Conservation (phyloP, 1,140 invertebrate genomes). For the Latrodectus geometricus region DNA sequence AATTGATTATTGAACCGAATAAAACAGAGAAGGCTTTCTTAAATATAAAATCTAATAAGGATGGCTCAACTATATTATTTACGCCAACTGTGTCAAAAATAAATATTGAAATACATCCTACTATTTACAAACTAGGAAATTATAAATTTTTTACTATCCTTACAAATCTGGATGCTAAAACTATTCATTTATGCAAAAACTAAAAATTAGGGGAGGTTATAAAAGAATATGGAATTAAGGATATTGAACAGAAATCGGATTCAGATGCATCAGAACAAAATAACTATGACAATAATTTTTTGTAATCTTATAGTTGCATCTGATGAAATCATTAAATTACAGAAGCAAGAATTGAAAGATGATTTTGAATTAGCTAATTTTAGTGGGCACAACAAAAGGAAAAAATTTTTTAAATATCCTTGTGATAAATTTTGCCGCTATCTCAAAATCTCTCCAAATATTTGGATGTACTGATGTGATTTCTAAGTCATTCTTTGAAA, state of each 20-base stretch:
- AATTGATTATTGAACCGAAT: too few relatives aligned
- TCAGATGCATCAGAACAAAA: too few relatives aligned
- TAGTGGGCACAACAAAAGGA: not conserved
- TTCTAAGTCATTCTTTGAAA: not conserved
- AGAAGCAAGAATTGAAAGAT: not conserved
- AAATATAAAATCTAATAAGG: too few relatives aligned
- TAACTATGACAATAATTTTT: too few relatives aligned
- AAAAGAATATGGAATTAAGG: not conserved
- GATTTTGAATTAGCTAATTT: not conserved
- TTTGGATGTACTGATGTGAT: not conserved
- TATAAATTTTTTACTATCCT: too few relatives aligned
- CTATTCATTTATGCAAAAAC: not conserved
- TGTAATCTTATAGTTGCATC: not conserved
- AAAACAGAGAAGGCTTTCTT: too few relatives aligned
- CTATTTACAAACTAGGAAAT: too few relatives aligned
- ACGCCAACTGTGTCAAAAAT: too few relatives aligned
- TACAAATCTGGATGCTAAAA: not conserved
- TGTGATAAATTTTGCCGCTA: not conserved
- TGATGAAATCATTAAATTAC: not conserved
- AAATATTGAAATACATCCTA: too few relatives aligned
- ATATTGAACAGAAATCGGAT: not conserved
- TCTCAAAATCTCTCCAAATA: not conserved
- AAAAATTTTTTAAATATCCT: not conserved
- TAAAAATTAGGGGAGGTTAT: not conserved
- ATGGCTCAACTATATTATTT: too few relatives aligned